Base-by-base conservation (phyloP, 2,888 invertebrate species). In the Hoplodrina ambigua region DNA sequence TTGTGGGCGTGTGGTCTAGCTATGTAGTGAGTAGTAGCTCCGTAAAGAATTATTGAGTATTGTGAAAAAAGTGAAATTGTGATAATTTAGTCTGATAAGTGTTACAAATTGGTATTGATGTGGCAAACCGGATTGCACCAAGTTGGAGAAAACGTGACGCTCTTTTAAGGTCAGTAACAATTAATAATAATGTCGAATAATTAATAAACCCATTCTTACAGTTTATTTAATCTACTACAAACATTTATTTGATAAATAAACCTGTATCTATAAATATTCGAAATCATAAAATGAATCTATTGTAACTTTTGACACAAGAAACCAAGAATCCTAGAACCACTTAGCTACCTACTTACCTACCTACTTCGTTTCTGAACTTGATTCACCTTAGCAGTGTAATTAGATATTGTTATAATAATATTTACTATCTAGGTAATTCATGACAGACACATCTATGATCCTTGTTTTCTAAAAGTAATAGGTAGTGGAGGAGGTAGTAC, bases 71-170 rank as follows among this genome's bases (percentile, higher is more conserved):
- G 88, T 90, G 89, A 85, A 84, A 87, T 87, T 87, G 90, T 91
- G 90, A 83, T 81, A 77, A 64, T 87, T 86, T 86, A 76, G 75
- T 86, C 87, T 88, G 88, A 77, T 90, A 92, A 91, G 94, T 94
- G 94, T 90, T 90, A 90, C 88, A 87, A 91, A 91, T 93, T 91
- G 87, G 89, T 89, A 92, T 90, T 93, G 94, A 94, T 94, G 94
- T 94, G 94, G 94, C 95, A 94, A 94, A 95, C 94, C 93, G 94
- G 94, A 95, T 94, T 92, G 89, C 88, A 90, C 85, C 88, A 86
- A 91, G 89, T 86, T 88, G 91, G 91, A 92, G 93, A 93, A 94
- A 95, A 94, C 94, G 92, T 94, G 94, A 93, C 89, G 91, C 90
- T 90, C 86, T 89, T 92, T 73, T 95, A 95, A 94, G 94, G 95